A percentile compares a stretch with the other conserved stretches of the same genome.
Evolutionary conservation across 2,888 invertebrate genomes (phyloP).

Genomic region (Eristalis pertinax): DNA sequence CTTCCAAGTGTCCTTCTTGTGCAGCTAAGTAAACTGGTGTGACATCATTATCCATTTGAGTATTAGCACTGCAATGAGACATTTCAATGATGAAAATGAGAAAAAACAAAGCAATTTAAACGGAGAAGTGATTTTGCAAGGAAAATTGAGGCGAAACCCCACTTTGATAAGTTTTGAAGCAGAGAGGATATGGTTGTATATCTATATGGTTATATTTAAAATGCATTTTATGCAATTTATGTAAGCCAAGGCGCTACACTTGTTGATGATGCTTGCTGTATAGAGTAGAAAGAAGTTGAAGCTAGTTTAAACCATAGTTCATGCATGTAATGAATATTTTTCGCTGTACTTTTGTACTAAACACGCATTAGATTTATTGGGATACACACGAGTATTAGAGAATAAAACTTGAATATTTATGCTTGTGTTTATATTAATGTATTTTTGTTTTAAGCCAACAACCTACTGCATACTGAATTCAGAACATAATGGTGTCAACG

Average conservation of each 20-base stretch:
- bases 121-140: slow-evolving; percentile 33
- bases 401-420: too few species aligned
- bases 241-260: not conserved
- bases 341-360: too few species aligned
- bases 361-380: too few species aligned
- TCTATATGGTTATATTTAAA: not conserved
- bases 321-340: too few species aligned
- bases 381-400: too few species aligned
- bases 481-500: too few species aligned
- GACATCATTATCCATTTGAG: slow-evolving; percentile 95
- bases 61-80: slow-evolving; percentile 87
- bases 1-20: slow-evolving; percentile 93
- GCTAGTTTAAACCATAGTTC: too few species aligned
- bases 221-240: slow-evolving; percentile 23
- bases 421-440: too few species aligned
- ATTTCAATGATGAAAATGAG: slow-evolving; percentile 7
- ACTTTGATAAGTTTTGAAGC: not conserved
- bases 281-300: too few species aligned
- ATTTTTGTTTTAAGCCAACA: too few species aligned
- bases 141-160: not conserved
- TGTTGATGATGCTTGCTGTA: not conserved
- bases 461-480: too few species aligned
- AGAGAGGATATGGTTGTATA: too few species aligned
- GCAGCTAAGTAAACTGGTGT: slow-evolving; percentile 94
- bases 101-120: slow-evolving; percentile 25